Evolutionary conservation across 30 jellyfish, hydroid and myxozoan genomes (phyloP), one percentile per base, ranked within the genome.

Genomic region (Turritopsis dohrnii): DNA sequence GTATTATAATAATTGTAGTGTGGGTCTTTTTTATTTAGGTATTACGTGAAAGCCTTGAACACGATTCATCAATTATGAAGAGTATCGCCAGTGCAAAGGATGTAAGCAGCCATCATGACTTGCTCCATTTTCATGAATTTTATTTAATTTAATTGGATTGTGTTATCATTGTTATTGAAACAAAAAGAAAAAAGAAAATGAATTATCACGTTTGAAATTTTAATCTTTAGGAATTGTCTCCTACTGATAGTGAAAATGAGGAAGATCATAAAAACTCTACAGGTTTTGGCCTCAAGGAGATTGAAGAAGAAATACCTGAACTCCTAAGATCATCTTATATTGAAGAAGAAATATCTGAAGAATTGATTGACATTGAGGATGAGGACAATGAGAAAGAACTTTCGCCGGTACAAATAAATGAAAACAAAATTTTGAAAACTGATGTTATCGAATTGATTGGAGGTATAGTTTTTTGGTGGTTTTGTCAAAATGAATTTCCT

Each of bases 41-140:
- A 52, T 88, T 94, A 65, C 89, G 99, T 52, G 89, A 85, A 80
- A 88, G 99, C 82, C 89, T 94, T 26, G 96, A 94, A 74, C 71
- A 69, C 54, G 89, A 89, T 87, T 82, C 81, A 65, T 86, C 89
- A 19, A 89, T 94, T 30, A 89, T 83, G 18, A 92, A 87, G 60
- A 91, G 96, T 88, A 75, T 91, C 0, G 79, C 87, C 60, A 84
- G 92, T 71, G 83, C 65, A n/a, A 29, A 24, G 21, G 83, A 74
- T 9, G 83, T 74, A 24, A 8, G 8, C 19, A n/a, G 19, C 77
- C 22, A n/a, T n/a, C n/a, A n/a, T n/a, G n/a, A 7, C 30, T 7
- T n/a, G 30, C 8, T 69, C 30, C 30, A 19, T 1, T 1, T 69
- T 69, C 30, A 7, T 69, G 28, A 23, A 23, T n/a, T 69, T 69